Percentiles rank a stretch among this genome's conserved stretches.
These are phyloP conservation scores for Drosophila mojavensis DNA, from an alignment of 1,140 invertebrate genomes.

Conservation along the genomic window DNA sequence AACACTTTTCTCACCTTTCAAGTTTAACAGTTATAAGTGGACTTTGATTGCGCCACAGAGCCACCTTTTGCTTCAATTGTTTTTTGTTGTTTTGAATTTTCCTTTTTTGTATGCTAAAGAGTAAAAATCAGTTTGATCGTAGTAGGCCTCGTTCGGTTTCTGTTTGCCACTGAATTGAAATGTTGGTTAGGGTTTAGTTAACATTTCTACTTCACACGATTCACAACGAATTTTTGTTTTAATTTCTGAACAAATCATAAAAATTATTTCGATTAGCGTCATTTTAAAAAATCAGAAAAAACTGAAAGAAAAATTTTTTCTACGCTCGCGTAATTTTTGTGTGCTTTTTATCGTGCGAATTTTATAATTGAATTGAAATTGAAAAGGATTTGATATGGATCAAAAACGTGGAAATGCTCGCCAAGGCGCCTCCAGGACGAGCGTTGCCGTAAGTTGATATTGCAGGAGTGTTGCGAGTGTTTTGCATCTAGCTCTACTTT, in stretches of 20 bases:
- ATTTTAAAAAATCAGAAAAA: background rate
- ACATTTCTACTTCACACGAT: slow-evolving; percentile 50
- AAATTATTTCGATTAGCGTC: slow-evolving; percentile 15
- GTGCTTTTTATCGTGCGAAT: no score
- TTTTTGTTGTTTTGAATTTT: background rate
- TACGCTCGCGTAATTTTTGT: background rate
- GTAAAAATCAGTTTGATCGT: background rate
- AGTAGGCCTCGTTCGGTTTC: background rate
- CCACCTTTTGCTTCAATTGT: background rate
- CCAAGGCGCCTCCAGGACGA: slow-evolving; percentile 64
- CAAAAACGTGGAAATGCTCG: slow-evolving; percentile 62
- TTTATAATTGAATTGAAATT: background rate
- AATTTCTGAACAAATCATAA: slow-evolving; percentile 37
- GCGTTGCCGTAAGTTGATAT: slow-evolving; percentile 57
- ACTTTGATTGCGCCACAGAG: background rate
- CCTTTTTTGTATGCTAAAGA: background rate
- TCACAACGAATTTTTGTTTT: slow-evolving; percentile 46
- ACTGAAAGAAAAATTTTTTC: background rate
- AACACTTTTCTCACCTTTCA: background rate
- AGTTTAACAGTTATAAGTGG: background rate
- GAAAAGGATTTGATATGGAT: slow-evolving; percentile 43
- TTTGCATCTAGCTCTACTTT: slow-evolving; percentile 21
- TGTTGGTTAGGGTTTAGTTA: slow-evolving; percentile 34
- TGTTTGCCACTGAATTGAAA: background rate
- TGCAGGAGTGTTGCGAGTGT: background rate